Percentiles rank a stretch among this genome's conserved stretches.
Conservation (phyloP, 2,113 vertebrate genomes). For the Camarhynchus parvulus region DNA sequence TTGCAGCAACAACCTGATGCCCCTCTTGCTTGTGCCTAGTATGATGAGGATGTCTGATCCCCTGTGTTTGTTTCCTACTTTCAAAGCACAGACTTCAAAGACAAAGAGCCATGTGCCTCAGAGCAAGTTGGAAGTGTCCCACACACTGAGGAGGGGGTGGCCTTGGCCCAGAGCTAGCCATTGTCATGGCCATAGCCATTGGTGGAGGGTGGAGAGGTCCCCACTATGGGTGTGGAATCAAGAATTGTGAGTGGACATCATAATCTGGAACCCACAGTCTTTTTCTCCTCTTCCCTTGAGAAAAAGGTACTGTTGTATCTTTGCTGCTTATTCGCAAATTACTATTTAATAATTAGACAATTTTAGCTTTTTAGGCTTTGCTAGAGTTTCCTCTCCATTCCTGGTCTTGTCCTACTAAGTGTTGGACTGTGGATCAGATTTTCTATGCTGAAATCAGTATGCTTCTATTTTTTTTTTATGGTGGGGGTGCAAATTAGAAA, state of each 20-base stretch:
- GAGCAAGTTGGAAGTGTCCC: background rate
- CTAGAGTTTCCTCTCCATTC: background rate
- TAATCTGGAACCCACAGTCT: background rate
- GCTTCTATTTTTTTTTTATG: background rate
- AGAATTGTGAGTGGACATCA: background rate
- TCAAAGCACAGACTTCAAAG: fast-evolving
- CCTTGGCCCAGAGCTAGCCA: background rate
- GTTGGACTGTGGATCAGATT: background rate
- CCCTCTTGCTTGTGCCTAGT: background rate
- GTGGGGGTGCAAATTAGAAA: background rate
- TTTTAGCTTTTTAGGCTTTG: background rate
- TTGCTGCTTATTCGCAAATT: background rate
- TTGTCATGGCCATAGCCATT: too few relatives aligned
- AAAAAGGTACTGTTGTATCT: background rate
- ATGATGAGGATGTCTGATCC: background rate
- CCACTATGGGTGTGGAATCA: background rate
- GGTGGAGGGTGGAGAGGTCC: background rate
- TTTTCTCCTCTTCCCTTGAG: background rate
- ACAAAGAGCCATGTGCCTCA: fast-evolving
- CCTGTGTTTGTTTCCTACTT: background rate
- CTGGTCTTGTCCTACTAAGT: background rate
- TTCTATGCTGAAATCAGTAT: background rate
- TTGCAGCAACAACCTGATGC: background rate
- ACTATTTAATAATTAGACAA: background rate
- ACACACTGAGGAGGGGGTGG: background rate